These are phyloP conservation scores for Cerastoderma edule DNA, from an alignment of 2,888 invertebrate species.

Conservation along the genomic window DNA sequence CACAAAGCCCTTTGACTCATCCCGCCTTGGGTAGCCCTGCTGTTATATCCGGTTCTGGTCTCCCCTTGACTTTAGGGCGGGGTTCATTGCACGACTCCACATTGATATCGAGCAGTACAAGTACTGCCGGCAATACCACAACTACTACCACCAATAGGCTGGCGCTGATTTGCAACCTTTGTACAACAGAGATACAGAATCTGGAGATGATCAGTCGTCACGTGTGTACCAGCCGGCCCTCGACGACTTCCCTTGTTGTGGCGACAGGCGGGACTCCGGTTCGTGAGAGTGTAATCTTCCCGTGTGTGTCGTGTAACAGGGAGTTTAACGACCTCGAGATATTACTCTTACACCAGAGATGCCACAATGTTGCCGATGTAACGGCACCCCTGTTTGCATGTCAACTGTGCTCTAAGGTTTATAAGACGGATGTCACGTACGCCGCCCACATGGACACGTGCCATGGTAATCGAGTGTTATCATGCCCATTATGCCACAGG, in stretches of 20 bases:
- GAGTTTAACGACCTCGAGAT: neutral
- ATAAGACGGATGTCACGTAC: neutral
- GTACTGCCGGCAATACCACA: no score
- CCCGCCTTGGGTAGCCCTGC: no score
- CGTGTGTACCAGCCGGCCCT: neutral
- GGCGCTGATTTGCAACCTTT: conserved; percentile 4
- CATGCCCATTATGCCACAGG: conserved; percentile 13
- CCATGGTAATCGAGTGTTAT: neutral
- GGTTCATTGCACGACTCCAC: no score
- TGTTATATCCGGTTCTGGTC: no score
- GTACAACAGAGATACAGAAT: conserved; percentile 9
- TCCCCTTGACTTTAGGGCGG: no score
- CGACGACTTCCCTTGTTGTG: neutral
- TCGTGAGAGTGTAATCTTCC: neutral
- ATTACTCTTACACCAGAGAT: neutral
- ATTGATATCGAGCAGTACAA: no score
- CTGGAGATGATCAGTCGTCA: conserved; percentile 12
- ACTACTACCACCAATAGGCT: neutral
- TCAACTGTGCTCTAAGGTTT: neutral
- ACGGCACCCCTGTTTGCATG: neutral
- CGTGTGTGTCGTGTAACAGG: neutral
- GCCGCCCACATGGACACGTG: neutral
- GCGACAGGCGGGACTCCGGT: neutral
- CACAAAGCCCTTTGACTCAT: conserved; percentile 10
- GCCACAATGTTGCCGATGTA: neutral